Base-by-base conservation (phyloP, 2,888 invertebrate genomes). In the Craniophora ligustri region DNA sequence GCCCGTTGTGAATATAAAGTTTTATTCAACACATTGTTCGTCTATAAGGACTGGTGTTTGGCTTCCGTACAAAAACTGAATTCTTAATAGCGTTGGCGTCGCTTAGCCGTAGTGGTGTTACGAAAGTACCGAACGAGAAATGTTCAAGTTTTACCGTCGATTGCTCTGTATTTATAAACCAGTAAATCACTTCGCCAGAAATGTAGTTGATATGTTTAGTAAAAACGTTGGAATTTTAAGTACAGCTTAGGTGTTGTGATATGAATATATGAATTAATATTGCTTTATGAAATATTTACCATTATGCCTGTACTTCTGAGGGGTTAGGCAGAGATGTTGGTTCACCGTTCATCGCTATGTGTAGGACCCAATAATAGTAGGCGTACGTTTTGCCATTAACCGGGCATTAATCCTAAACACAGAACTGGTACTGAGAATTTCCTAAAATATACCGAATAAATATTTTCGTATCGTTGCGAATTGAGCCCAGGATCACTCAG, bases 1-100 rank as follows among this genome's bases (percentile, higher is more conserved):
- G 70, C 72, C 48, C 76, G 86, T 65, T 81, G 82, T 83, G 90
- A 86, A 89, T 90, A 83, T 67, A 84, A 89, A 88, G 74, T 62
- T 30, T 39, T 68, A 61, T 50, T 64, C 48, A 62, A 70, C 55
- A 67, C 62, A 64, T 59, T 71, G 59, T 61, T 19, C 21, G 26
- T 45, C 31, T 56, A 56, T 61, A 64, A 46, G 59, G 63, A 39
- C 36, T 31, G 54, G 30, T 31, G 49, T 21, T 15, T 39, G 42
- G 51, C 64, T 51, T 61, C 44, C 54, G 53, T 47, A 51, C 46
- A 65, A 69, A 57, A 69, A 61, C 32, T 51, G 70, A 69, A 68
- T 70, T 54, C 16, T 35, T 64, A 68, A 69, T 69, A 65, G 44
- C 53, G n/a, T 14, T 35, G 49, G 32, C 51, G 39, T 36, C 42